Conservation (phyloP, 2,888 invertebrate genomes). For the Tetanocera ferruginea region DNA sequence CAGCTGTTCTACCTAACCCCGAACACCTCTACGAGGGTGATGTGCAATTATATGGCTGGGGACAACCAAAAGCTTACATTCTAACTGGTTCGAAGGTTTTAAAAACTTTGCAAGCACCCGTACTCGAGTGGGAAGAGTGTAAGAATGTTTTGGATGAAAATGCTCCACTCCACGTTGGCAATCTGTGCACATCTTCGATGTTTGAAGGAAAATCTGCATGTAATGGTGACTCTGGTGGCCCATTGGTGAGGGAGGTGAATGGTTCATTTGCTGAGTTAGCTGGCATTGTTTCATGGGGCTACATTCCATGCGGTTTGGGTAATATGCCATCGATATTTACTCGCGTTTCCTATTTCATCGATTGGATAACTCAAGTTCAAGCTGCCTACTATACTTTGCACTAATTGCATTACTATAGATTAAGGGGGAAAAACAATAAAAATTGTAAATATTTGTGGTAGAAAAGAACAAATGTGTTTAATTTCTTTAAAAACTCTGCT, state of each 20-base stretch:
- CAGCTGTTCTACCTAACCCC: neutral
- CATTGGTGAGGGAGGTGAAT: conserved; percentile 46
- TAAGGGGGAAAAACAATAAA: too few relatives aligned
- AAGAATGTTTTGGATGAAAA: conserved; percentile 26
- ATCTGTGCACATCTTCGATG: conserved; percentile 38
- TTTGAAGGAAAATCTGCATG: conserved; percentile 62
- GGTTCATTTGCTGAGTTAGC: conserved; percentile 50
- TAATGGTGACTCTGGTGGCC: conserved; percentile 54
- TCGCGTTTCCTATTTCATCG: conserved; percentile 62
- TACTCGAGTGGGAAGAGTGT: neutral
- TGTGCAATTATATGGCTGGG: conserved; percentile 49
- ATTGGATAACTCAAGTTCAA: conserved; percentile 57
- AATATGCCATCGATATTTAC: conserved; percentile 66
- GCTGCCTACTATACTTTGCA: neutral
- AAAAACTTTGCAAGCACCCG: conserved; percentile 37
- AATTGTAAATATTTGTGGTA: too few relatives aligned
- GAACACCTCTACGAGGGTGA: neutral
- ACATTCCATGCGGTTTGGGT: conserved; percentile 62
- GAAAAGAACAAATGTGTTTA: too few relatives aligned
- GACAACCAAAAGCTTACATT: conserved; percentile 35
- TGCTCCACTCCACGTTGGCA: conserved; percentile 31
- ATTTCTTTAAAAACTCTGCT: too few relatives aligned
- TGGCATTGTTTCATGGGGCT: conserved; percentile 70
- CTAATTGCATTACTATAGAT: neutral
- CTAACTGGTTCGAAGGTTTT: conserved; percentile 46